phyloP scores from a whole-genome alignment of 1,140 invertebrate species.

The Heliconius nattereri region DNA sequence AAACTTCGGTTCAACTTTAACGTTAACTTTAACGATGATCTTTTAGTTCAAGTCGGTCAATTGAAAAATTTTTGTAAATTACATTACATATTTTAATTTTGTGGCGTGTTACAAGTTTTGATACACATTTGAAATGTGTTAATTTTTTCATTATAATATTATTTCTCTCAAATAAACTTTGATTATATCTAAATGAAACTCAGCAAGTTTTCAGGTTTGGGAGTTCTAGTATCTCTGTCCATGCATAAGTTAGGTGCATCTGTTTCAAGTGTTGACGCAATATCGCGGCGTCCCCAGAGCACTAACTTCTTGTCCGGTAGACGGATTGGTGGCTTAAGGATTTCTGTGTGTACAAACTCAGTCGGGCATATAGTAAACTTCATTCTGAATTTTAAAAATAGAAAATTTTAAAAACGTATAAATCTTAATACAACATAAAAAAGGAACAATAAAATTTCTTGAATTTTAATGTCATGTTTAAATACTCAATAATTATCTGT shows the following conservation, averaged over 20 bases:
- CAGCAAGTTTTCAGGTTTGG: conserved; percentile 55
- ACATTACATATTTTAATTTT: too few relatives aligned
- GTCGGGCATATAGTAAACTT: neutral
- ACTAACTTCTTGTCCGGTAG: conserved; percentile 55
- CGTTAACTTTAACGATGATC: too few relatives aligned
- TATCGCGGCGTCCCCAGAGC: conserved; percentile 53
- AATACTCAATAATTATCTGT: conserved; percentile 33
- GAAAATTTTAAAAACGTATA: neutral
- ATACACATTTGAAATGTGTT: too few relatives aligned
- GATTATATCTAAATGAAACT: conserved; percentile 32
- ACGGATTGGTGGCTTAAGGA: conserved; percentile 34
- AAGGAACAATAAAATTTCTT: too few relatives aligned
- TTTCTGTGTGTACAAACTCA: conserved; percentile 9
- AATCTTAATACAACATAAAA: too few relatives aligned
- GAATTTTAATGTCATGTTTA: neutral
- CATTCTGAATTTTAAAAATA: neutral
- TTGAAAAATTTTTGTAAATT: too few relatives aligned
- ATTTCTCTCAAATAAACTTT: conserved; percentile 21
- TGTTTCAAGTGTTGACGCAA: conserved; percentile 70
- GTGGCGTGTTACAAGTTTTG: too few relatives aligned
- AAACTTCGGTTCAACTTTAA: too few relatives aligned
- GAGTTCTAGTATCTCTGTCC: conserved; percentile 61
- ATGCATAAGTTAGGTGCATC: conserved; percentile 73
- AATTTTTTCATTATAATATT: neutral
- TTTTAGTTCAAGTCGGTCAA: too few relatives aligned